Base-by-base conservation (phyloP, 92 coral and sea anemone species). In the Zoanthus gigantus region DNA sequence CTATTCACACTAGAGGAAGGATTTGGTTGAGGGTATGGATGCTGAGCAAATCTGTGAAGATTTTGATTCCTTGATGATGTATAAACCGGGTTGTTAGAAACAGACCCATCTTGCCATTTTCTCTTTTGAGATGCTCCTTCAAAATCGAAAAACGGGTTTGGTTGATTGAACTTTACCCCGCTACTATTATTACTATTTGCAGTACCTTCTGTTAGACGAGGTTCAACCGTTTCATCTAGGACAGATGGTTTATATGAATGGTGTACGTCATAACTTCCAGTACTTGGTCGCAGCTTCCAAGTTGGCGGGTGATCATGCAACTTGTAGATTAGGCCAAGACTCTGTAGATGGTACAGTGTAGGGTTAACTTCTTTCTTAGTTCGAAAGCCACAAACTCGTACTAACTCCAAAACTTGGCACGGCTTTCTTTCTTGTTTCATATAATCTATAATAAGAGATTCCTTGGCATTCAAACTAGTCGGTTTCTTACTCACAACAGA, bases 281-380 rank as follows among this genome's bases (percentile, higher is more conserved):
- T 83, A 29, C 88, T 91, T 54, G 89, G 79, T 52, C 93, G 81
- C 9, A 92, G 75, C 83, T 91, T 93, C 99, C 99, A 96, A 2
- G 98, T 93, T 8, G 99, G 99, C 8, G 99, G 99, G 18, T 92
- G 90, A 23, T 96, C 99, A 17, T 93, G 95, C 90, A 95, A 87
- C 86, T 96, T 96, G 72, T 82, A 81, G 17, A 95, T 95, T 71
- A 89, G 75, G 28, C 98, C 98, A 46, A 88, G 72, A 0, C 89
- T 72, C 83, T 96, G 98, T 90, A 96, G 73, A 23, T 89, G 88
- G 63, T 96, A 96, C 12, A 96, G 78, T 2, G 94, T 76, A 6
- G 95, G 99, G 87, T 96, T 96, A 72, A 96, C 78, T 50, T 96
- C 97, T 48, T 95, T 95, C 89, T 96, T 96, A 2, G 94, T 90